Evolutionary conservation across 2,113 vertebrate species (phyloP), one percentile per base, ranked within the genome.

Genomic region (Pseudolaguvia tuberculata): DNA sequence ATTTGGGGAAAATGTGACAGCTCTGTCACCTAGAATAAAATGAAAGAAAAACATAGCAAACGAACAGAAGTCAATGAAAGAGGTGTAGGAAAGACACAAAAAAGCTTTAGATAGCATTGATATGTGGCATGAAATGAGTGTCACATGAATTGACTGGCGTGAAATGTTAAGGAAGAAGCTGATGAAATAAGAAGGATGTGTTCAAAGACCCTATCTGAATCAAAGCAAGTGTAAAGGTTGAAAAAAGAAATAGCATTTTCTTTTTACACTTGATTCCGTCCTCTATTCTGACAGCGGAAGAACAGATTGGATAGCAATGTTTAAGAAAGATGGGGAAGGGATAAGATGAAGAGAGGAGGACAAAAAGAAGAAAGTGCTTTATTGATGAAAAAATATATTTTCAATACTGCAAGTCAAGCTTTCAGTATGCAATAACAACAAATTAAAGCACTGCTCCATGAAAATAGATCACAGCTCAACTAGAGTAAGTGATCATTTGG

Each of bases 401-500:
- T 50, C 79, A 77, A 77, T 80, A 79, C 79, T 77, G 83, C 78
- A 69, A 61, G 81, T 75, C 75, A 83, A 80, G 50, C 66, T 57
- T 31, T 56, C 62, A 73, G 20, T 81, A 79, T 57, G 70, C 78
- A 81, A 86, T 58, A 52, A 81, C 75, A 87, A 76, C 61, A 80
- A 79, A 80, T 82, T 80, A 83, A 82, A 71, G 58, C 62, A 68
- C 62, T 75, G 76, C 59, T 75, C 56, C 77, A 57, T 79, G 81
- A 82, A 83, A 84, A 88, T 85, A 86, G 83, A 88, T 87, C 87
- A 85, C 62, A 48, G 72, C 82, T 77, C 85, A 89, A 90, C 83
- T 80, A 82, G 87, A 90, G 89, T 86, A 88, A 88, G 83, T 79
- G 85, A 86, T 87, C 88, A 90, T 88, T 88, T 84, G 84, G 77